A percentile compares a stretch with the other conserved stretches of the same genome.
phyloP scores from a whole-genome alignment of 2,888 invertebrate species.

The Linnaemya vulpina region DNA sequence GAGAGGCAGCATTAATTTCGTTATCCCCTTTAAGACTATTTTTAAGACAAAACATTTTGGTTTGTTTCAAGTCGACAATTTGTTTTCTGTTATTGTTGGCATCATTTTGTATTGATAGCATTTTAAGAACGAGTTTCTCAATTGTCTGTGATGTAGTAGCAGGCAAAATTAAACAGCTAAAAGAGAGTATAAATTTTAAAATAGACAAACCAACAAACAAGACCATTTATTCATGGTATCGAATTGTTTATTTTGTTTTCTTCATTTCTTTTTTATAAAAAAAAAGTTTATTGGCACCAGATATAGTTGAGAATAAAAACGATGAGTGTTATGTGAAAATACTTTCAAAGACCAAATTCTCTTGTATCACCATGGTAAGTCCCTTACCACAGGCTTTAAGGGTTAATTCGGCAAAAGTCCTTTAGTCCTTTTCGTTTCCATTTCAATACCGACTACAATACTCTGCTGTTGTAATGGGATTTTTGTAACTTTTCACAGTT shows the following conservation, averaged over 20 bases:
- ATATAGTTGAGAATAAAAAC: conserved; percentile 51
- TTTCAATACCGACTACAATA: conserved; percentile 31
- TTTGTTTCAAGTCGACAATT: background rate
- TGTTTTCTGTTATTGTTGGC: background rate
- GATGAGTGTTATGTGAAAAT: conserved; percentile 59
- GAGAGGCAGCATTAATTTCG: too few species aligned
- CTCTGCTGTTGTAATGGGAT: conserved; percentile 43
- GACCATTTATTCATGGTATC: conserved; percentile 19
- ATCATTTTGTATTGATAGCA: conserved; percentile 56
- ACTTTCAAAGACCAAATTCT: conserved; percentile 60
- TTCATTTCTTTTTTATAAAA: conserved; percentile 6
- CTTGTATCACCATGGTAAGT: conserved; percentile 17
- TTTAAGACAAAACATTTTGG: background rate
- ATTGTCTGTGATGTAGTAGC: conserved; percentile 34
- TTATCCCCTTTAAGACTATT: too few species aligned
- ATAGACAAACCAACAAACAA: conserved; percentile 48
- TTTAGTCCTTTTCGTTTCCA: conserved; percentile 26
- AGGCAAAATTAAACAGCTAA: conserved; percentile 28
- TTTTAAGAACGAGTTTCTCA: conserved; percentile 46
- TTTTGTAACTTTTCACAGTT: conserved; percentile 45
- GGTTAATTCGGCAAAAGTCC: conserved; percentile 50
- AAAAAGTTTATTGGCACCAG: conserved; percentile 70
- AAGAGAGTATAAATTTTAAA: conserved; percentile 56
- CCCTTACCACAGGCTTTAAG: conserved; percentile 38
- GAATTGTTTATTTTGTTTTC: conserved; percentile 33